These are phyloP conservation scores for Buteo buteo DNA, from an alignment of 2,113 vertebrate species.

Conservation along the genomic window DNA sequence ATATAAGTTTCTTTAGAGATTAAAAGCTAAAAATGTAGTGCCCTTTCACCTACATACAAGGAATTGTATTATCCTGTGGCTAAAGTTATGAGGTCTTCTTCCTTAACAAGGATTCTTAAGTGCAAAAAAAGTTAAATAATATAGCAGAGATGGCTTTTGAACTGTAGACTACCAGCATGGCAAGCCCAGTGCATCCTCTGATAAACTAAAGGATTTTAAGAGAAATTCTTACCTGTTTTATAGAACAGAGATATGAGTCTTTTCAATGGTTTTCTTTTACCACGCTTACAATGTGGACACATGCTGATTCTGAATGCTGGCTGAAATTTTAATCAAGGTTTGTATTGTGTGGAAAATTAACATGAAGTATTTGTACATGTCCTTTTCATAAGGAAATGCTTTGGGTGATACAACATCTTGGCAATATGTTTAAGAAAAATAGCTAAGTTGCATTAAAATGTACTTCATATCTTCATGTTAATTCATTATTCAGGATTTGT, in stretches of 20 bases:
- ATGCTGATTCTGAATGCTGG: neutral
- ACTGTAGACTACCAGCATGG: neutral
- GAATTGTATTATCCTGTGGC: neutral
- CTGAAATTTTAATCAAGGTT: neutral
- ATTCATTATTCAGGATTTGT: neutral
- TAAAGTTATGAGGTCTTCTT: neutral
- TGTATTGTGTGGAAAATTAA: neutral
- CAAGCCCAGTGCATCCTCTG: neutral
- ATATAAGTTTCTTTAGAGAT: neutral
- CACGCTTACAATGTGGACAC: neutral
- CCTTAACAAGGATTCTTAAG: neutral
- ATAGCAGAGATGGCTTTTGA: neutral
- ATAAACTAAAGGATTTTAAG: neutral
- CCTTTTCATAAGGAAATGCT: neutral
- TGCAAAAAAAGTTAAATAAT: neutral
- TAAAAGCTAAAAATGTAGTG: neutral
- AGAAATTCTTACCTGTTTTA: neutral
- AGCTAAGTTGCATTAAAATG: neutral
- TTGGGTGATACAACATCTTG: neutral
- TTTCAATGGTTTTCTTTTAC: neutral
- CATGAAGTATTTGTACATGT: rapidly evolving
- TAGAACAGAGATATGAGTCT: neutral
- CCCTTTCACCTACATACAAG: neutral
- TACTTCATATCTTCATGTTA: neutral
- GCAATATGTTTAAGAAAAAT: neutral